phyloP scores from a whole-genome alignment of 2,797 vertebrate genomes.

The Protonibea diacanthus region DNA sequence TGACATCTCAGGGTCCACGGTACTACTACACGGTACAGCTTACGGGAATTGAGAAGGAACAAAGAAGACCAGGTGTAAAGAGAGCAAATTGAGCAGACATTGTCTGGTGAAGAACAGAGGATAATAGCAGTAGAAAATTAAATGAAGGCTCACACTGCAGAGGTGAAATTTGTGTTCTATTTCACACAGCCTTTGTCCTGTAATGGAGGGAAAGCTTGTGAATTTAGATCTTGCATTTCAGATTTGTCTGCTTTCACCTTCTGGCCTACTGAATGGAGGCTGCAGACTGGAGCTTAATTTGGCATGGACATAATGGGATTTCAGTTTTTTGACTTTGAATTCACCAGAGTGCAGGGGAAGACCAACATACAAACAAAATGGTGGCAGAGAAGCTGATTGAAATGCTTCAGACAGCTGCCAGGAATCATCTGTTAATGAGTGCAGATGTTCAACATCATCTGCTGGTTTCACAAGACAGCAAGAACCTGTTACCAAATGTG shows the following conservation, averaged over 20 bases:
- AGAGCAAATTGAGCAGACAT: constrained; percentile 4
- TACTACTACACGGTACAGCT: not conserved
- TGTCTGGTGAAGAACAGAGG: constrained; percentile 20
- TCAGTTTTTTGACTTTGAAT: not conserved
- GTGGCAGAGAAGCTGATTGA: constrained; percentile 2
- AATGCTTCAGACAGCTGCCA: constrained; percentile 21
- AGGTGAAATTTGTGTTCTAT: constrained; percentile 11
- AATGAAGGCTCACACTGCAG: constrained; percentile 14
- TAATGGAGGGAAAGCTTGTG: not conserved
- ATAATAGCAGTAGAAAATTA: constrained; percentile 26
- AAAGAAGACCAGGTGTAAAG: constrained; percentile 4
- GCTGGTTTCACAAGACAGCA: constrained; percentile 1
- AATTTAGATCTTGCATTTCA: constrained; percentile 9
- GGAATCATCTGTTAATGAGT: constrained; percentile 6
- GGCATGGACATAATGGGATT: not conserved
- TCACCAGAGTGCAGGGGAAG: not conserved
- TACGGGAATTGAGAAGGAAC: not conserved
- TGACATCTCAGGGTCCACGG: not conserved
- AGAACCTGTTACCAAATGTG: not conserved
- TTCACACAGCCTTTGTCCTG: not conserved
- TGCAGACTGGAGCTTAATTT: not conserved
- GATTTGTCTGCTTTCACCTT: constrained; percentile 9
- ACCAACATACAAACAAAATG: not conserved
- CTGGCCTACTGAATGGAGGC: not conserved
- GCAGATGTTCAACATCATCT: constrained; percentile 13